phyloP scores from a whole-genome alignment of 2,113 vertebrate genomes.

The Mungos mungo region DNA sequence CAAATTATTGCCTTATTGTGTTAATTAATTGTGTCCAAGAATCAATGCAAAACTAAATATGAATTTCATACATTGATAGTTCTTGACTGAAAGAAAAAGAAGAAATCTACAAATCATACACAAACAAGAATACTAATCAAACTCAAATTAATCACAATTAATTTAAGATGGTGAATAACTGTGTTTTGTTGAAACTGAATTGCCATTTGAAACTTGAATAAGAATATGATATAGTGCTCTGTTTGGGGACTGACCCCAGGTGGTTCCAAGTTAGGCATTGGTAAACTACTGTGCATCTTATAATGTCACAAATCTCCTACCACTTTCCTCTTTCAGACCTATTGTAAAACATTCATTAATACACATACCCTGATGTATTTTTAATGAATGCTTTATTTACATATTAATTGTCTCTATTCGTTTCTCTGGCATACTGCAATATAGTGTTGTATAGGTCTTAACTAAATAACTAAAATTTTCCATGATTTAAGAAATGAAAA shows the following conservation, averaged over 20 bases:
- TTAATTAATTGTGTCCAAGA: background rate
- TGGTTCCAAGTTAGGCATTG: background rate
- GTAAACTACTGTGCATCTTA: background rate
- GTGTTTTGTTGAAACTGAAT: background rate
- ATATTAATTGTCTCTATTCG: conserved; percentile 5
- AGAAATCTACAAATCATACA: background rate
- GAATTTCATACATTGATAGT: background rate
- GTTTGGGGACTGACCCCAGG: background rate
- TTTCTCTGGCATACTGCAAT: background rate
- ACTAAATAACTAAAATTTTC: background rate
- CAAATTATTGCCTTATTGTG: background rate
- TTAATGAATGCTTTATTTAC: background rate
- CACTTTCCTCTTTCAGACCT: background rate
- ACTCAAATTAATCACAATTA: conserved; percentile 21
- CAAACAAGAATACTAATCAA: background rate
- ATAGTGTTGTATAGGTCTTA: background rate
- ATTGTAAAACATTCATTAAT: conserved; percentile 12
- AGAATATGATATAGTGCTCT: background rate
- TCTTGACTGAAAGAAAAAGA: background rate
- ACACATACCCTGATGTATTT: background rate
- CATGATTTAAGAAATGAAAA: background rate
- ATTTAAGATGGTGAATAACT: conserved; percentile 33
- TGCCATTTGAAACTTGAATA: background rate
- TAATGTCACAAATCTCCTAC: background rate
- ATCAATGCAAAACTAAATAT: background rate